Base-by-base conservation (phyloP, 1,140 invertebrate species). In the Lucilia cuprina region DNA sequence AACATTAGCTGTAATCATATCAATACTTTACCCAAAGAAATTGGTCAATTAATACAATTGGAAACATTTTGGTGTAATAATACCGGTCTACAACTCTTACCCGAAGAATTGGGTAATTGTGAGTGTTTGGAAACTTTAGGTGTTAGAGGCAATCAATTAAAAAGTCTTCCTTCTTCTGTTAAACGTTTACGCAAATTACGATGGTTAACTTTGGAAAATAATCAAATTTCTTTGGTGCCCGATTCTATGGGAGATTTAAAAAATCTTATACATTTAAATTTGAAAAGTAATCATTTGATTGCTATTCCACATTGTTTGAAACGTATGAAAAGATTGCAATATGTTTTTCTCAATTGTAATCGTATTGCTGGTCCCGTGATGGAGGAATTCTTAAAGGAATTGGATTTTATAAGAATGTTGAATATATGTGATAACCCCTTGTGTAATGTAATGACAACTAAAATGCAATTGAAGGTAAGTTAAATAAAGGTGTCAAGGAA, bases 1-100 rank as follows among this genome's bases (percentile, higher is more conserved):
- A 97, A 98, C 89, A 91, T 98, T 74, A 96, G 96, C 85, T 93
- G 96, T 84, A 98, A 98, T 91, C 95, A 95, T 85, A 93, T 98
- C 34, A 91, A 91, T 77, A 89, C 89, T 8, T 89, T 98, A 82
- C 95, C 96, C 17, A 90, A 93, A 14, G 92, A 94, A 87, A 94
- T 98, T 86, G 94, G 94, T 10, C 88, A 91, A n/a, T 94, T 97
- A 86, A 92, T 91, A n/a, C 93, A 93, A 83, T 90, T 98, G 82
- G 96, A 97, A 90, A 94, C 94, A 82, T 93, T 98, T 80, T 95
- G 94, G 92, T 92, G 96, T 82, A 94, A 95, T 86, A 92, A 92
- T 83, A 95, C 93, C 50, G 91, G 88, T 21, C 85, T 93, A 41
- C 85, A 84, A 25, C 91, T 91, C 84, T 90, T 97, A 77, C 96